Percentiles rank a stretch among this genome's conserved stretches.
phyloP scores from a whole-genome alignment of 2,797 vertebrate species.

The Parauchenoglanis ngamensis region DNA sequence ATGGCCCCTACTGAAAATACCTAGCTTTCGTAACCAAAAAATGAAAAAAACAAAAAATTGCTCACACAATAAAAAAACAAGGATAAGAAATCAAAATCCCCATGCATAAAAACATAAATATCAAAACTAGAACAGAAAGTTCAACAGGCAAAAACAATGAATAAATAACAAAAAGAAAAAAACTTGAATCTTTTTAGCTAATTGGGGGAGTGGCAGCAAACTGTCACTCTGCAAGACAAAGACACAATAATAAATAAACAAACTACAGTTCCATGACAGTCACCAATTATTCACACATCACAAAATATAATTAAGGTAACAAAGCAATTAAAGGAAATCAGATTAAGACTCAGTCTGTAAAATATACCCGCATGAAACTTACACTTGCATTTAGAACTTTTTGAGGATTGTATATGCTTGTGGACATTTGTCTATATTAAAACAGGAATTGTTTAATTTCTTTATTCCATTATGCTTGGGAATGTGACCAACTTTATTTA shows the following conservation, averaged over 20 bases:
- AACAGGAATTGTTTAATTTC: background rate
- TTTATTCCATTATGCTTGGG: background rate
- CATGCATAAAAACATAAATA: background rate
- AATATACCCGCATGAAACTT: background rate
- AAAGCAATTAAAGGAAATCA: background rate
- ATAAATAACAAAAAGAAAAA: background rate
- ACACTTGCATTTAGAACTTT: background rate
- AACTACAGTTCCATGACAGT: background rate
- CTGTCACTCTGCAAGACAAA: background rate
- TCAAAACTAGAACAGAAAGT: background rate
- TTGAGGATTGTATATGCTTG: background rate
- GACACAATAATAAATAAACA: background rate
- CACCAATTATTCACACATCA: background rate
- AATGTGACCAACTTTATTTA: constrained; percentile 4
- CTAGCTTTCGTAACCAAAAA: background rate
- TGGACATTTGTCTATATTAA: background rate
- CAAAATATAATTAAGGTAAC: background rate
- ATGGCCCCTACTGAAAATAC: background rate
- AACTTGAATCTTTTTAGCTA: background rate
- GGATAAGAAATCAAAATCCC: background rate
- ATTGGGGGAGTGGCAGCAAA: background rate
- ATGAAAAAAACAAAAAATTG: background rate
- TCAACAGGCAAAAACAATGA: background rate
- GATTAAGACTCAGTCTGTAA: background rate
- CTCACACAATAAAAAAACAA: background rate